Conservation (phyloP, 2,797 vertebrate species). For the Myotis vivesi region DNA sequence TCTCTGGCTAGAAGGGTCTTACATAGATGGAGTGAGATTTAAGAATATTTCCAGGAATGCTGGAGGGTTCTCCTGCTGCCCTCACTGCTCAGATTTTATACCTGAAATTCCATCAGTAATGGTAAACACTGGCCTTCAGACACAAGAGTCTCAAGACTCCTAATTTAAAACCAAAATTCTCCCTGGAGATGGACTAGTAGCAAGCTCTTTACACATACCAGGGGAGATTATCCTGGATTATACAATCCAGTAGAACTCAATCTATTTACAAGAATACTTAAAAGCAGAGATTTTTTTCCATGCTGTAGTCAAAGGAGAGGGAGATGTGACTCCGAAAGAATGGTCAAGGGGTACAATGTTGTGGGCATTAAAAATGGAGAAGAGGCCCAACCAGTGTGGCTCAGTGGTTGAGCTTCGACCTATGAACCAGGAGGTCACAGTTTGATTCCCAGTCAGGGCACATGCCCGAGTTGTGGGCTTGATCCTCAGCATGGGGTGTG, state of each 20-base stretch:
- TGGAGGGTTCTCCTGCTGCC: not conserved
- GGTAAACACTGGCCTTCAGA: not conserved
- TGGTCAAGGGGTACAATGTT: not conserved
- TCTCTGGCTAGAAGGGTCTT: not conserved
- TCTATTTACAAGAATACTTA: not conserved
- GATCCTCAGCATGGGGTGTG: too few relatives aligned
- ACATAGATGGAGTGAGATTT: not conserved
- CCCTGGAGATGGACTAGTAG: not conserved
- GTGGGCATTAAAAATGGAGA: not conserved
- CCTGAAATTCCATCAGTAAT: not conserved
- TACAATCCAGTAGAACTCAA: not conserved
- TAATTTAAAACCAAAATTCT: slow-evolving; percentile 19
- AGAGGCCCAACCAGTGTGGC: too few relatives aligned
- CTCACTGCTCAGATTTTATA: not conserved
- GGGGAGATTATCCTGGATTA: not conserved
- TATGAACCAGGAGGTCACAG: too few relatives aligned
- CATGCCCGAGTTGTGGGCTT: too few relatives aligned
- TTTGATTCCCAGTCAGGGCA: too few relatives aligned
- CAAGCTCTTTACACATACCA: not conserved
- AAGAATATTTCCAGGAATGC: not conserved
- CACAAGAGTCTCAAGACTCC: not conserved
- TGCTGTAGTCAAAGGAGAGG: not conserved
- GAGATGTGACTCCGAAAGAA: not conserved
- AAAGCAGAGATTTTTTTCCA: not conserved
- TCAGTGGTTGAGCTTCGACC: too few relatives aligned